Base-by-base conservation (phyloP, 2,113 vertebrate species). In the Steatornis caripensis region DNA sequence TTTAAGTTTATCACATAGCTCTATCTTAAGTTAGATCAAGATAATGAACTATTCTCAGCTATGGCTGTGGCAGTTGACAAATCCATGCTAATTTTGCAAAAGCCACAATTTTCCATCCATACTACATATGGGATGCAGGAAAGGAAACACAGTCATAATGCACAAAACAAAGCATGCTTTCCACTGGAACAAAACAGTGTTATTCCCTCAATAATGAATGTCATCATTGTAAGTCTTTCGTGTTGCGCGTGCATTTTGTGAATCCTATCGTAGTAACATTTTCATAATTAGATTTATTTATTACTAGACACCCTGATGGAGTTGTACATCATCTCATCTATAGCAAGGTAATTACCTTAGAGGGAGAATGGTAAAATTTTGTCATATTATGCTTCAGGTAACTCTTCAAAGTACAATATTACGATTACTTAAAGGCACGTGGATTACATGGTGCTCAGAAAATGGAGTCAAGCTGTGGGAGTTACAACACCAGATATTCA, bases 31-130 rank as follows among this genome's bases (percentile, higher is more conserved):
- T 78, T 68, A 76, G 32, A 82, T 90, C 41, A 69, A 19, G 12
- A 62, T 71, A 64, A 68, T 48, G 43, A 80, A 29, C 29, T 88
- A 37, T 81, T 92, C 51, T 94, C 51, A 34, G 36, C 57, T 81
- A 15, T 81, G 34, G 10, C n/a, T 80, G 49, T 55, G 57, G 36
- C 18, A 75, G 76, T 45, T 93, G 80, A 92, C 36, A 94, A 92
- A 89, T 86, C 26, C 8, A 6, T 75, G 11, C 17, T 78, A 26
- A 60, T 91, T 93, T 94, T 82, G 37, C 62, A 87, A 75, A 84
- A 82, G 13, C 48, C 17, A 26, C 4, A 9, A 14, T 89, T 84
- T 94, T 65, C 43, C 24, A 57, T 60, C 30, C 23, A 1, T 65
- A 4, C 8, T 70, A 26, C 10, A 9, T n/a, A 9, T 17, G 24